Percentiles rank a stretch among this genome's conserved stretches.
These are phyloP conservation scores for Melanerpes formicivorus DNA, from an alignment of 2,113 vertebrate genomes.

Conservation along the genomic window DNA sequence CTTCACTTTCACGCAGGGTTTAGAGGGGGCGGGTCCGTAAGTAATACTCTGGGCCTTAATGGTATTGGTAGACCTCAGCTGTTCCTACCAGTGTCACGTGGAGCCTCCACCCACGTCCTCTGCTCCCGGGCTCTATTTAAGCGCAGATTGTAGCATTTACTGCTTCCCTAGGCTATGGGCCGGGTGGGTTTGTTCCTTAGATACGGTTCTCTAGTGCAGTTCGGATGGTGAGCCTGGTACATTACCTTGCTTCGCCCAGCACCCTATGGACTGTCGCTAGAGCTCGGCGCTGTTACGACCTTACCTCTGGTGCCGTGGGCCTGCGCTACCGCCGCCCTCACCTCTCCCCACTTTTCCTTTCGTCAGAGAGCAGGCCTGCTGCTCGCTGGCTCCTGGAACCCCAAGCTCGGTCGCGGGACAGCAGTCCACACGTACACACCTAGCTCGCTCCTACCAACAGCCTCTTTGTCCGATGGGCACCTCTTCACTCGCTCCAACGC, in stretches of 20 bases:
- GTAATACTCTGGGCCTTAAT: accelerated
- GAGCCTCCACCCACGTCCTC: accelerated
- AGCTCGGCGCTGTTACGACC: accelerated
- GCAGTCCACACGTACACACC: no score
- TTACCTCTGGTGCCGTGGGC: accelerated
- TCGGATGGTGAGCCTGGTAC: accelerated
- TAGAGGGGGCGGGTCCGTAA: accelerated
- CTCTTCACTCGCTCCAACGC: neutral
- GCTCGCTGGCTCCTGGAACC: neutral
- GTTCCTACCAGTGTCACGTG: accelerated
- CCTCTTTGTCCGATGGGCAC: neutral
- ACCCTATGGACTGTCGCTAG: accelerated
- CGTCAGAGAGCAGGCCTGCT: no score
- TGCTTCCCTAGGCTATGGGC: accelerated
- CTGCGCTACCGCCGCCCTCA: accelerated
- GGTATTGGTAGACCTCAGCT: accelerated
- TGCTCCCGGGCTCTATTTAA: no score
- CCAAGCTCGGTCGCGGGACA: no score
- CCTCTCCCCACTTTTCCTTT: neutral
- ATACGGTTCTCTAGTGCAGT: accelerated
- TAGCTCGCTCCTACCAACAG: neutral
- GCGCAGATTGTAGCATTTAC: accelerated
- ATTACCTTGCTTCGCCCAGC: accelerated
- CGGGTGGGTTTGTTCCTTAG: accelerated
- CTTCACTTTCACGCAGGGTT: accelerated